Conservation (phyloP, 2,797 vertebrate species). For the Mormyrus proboscirostris region DNA sequence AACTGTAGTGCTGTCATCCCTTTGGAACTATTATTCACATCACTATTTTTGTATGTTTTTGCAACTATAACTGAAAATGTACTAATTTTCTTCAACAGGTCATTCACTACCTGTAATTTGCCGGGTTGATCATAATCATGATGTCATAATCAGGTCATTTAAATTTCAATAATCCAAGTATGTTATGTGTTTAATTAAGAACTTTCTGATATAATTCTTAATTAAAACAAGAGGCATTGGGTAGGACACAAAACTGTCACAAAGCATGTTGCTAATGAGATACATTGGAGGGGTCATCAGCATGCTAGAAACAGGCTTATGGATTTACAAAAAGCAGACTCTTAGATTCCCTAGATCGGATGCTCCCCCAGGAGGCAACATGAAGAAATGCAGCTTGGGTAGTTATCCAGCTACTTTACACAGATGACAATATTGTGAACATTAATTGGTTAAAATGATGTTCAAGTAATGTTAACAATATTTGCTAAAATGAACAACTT, state of each 20-base stretch:
- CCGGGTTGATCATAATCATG: background rate
- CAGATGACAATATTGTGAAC: background rate
- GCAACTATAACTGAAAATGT: background rate
- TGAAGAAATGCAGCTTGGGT: background rate
- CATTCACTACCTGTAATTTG: background rate
- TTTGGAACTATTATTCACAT: background rate
- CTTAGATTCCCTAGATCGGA: background rate
- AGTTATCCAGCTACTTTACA: background rate
- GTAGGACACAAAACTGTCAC: background rate
- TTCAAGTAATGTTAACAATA: background rate
- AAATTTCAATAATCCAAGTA: background rate
- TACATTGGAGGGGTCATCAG: background rate
- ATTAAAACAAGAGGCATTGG: background rate
- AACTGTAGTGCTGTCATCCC: background rate
- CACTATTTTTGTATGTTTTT: background rate
- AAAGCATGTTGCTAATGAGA: background rate
- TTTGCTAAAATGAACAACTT: background rate
- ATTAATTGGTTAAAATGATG: background rate
- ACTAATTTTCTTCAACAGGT: background rate
- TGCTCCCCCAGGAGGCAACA: slow-evolving; percentile 36
- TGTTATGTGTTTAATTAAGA: background rate
- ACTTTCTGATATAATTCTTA: background rate
- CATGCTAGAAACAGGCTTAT: background rate
- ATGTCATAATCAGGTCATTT: background rate
- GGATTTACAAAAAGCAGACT: background rate